phyloP scores from a whole-genome alignment of 1,140 invertebrate species.

The Zaprionus camerounensis region DNA sequence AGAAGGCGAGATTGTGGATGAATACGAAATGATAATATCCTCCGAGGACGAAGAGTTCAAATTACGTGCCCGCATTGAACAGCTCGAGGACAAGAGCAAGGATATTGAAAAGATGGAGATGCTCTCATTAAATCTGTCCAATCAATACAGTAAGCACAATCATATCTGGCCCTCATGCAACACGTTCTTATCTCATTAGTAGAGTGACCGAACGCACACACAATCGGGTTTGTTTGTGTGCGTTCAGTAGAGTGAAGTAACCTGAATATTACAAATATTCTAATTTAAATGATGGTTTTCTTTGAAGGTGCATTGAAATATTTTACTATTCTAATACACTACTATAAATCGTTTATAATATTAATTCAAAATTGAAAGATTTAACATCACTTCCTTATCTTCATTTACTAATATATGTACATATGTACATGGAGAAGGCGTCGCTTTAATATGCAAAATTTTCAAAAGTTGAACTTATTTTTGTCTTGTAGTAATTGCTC shows the following conservation, averaged over 20 bases:
- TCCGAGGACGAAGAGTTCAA: constrained; percentile 79
- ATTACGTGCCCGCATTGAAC: constrained; percentile 71
- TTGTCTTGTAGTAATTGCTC: not conserved
- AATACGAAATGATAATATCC: constrained; percentile 76
- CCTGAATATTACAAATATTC: not conserved
- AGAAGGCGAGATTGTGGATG: constrained; percentile 83
- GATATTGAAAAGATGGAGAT: constrained; percentile 78
- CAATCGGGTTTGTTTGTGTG: constrained; percentile 10
- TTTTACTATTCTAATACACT: too few species aligned
- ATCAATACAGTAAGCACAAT: constrained; percentile 72
- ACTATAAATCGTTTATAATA: too few species aligned
- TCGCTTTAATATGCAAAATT: constrained; percentile 2
- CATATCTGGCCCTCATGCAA: constrained; percentile 12
- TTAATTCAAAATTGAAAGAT: too few species aligned
- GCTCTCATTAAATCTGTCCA: constrained; percentile 65
- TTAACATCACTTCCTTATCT: not conserved
- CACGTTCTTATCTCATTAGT: constrained; percentile 23
- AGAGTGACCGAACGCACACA: not conserved
- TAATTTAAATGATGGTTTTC: not conserved
- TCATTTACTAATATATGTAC: not conserved
- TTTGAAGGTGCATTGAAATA: too few species aligned
- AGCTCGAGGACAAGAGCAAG: constrained; percentile 79
- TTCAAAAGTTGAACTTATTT: not conserved
- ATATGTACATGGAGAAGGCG: constrained; percentile 2
- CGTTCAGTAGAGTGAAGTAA: constrained; percentile 4